phyloP scores from a whole-genome alignment of 2,113 vertebrate genomes.

The Nettapus auritus region DNA sequence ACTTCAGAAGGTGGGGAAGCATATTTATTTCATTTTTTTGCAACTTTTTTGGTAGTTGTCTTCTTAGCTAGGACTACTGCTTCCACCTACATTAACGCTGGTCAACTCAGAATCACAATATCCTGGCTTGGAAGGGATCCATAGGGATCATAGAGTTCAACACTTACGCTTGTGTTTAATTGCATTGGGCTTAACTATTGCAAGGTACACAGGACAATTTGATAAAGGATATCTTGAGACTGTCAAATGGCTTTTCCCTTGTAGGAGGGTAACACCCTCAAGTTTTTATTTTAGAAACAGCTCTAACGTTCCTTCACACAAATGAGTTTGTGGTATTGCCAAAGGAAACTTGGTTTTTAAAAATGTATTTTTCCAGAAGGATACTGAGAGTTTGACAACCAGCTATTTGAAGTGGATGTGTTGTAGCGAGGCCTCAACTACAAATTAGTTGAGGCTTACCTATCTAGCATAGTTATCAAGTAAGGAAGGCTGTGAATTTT shows the following conservation, averaged over 20 bases:
- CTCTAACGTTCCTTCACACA: not conserved
- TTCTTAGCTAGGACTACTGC: not conserved
- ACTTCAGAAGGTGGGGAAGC: not conserved
- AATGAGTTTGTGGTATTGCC: not conserved
- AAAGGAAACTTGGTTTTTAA: not conserved
- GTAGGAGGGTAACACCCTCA: not conserved
- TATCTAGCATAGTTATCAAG: fast-evolving
- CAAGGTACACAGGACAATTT: not conserved
- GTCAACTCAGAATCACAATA: not conserved
- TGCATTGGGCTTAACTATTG: not conserved
- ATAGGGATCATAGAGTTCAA: not conserved
- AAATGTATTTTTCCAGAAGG: not conserved
- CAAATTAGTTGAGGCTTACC: not conserved
- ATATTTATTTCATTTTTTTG: not conserved
- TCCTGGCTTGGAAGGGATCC: not conserved
- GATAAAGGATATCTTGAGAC: not conserved
- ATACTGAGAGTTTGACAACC: not conserved
- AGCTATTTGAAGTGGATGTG: not conserved
- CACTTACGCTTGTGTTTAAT: not conserved
- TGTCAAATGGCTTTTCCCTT: not conserved
- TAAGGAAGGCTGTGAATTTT: not conserved
- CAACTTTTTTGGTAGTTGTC: not conserved
- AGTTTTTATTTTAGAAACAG: not conserved
- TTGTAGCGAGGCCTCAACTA: not conserved
- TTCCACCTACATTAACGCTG: not conserved